phyloP scores from a whole-genome alignment of 2,888 invertebrate genomes.

The Kryphioiulus occultus region DNA sequence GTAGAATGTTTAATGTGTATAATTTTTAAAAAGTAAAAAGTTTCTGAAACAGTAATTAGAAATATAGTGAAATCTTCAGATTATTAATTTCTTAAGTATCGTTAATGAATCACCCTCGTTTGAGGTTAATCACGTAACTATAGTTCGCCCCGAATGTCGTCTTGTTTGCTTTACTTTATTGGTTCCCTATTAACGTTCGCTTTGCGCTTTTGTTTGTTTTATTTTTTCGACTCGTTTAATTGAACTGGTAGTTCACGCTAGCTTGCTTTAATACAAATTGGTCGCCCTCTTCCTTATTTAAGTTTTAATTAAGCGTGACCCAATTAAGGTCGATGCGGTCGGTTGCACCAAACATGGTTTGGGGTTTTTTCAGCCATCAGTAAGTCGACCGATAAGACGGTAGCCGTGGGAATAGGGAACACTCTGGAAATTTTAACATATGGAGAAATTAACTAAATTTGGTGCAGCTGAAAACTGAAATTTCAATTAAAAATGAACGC shows the following conservation, averaged over 20 bases:
- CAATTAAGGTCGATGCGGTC: not conserved
- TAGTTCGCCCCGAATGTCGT: not conserved
- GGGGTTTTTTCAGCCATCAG: too few species aligned
- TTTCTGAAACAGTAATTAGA: too few species aligned
- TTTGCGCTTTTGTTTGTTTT: not conserved
- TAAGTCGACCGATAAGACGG: too few species aligned
- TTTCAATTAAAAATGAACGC: too few species aligned
- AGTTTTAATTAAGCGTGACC: not conserved
- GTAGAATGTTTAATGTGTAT: too few species aligned
- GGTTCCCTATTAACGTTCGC: not conserved
- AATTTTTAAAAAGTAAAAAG: too few species aligned
- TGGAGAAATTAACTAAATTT: too few species aligned
- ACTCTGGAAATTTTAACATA: too few species aligned
- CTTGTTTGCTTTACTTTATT: not conserved
- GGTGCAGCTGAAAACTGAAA: too few species aligned
- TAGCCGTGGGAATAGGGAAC: too few species aligned
- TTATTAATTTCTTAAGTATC: too few species aligned
- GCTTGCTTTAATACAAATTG: not conserved
- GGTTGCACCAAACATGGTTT: not conserved
- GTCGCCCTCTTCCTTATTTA: constrained; percentile 11
- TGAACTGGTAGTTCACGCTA: not conserved
- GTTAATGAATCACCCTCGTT: not conserved
- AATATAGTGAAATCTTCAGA: too few species aligned
- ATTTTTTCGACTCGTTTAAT: not conserved
- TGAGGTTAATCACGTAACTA: not conserved